Evolutionary conservation across 2,113 vertebrate genomes (phyloP).

Genomic region (Candoia aspera): DNA sequence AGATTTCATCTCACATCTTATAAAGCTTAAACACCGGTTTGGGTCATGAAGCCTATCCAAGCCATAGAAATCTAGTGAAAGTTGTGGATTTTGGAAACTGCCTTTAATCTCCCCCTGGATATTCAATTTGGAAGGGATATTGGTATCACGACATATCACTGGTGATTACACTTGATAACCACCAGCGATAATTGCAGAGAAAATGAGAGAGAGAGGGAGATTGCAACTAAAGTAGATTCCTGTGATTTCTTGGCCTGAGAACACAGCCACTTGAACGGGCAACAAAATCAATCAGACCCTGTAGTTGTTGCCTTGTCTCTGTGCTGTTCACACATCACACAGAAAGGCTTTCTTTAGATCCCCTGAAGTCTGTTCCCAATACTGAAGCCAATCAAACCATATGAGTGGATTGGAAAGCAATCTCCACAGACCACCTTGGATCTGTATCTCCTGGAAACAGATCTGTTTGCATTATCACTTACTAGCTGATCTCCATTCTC

Average conservation of each 20-base stretch:
- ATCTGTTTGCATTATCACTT: slow-evolving; percentile 6
- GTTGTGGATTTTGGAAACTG: neutral
- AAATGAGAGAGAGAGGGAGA: too few species aligned
- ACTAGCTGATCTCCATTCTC: slow-evolving; percentile 12
- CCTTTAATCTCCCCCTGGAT: neutral
- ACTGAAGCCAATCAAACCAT: neutral
- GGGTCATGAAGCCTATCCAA: neutral
- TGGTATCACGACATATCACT: neutral
- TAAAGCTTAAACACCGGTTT: neutral
- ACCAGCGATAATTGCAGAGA: too few species aligned
- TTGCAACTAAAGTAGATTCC: neutral
- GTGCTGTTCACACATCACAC: neutral
- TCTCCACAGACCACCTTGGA: neutral
- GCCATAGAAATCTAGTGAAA: neutral
- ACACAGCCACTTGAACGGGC: neutral
- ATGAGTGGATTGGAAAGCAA: neutral
- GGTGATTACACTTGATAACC: neutral
- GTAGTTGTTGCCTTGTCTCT: too few species aligned
- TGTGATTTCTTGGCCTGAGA: neutral
- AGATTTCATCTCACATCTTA: too few species aligned
- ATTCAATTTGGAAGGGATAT: neutral
- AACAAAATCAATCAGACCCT: neutral
- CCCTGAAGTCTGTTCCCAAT: neutral
- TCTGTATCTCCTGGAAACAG: slow-evolving; percentile 23
- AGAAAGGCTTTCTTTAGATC: neutral